These are phyloP conservation scores for Chascanopsetta lugubris DNA, from an alignment of 2,113 vertebrate species.

Conservation along the genomic window DNA sequence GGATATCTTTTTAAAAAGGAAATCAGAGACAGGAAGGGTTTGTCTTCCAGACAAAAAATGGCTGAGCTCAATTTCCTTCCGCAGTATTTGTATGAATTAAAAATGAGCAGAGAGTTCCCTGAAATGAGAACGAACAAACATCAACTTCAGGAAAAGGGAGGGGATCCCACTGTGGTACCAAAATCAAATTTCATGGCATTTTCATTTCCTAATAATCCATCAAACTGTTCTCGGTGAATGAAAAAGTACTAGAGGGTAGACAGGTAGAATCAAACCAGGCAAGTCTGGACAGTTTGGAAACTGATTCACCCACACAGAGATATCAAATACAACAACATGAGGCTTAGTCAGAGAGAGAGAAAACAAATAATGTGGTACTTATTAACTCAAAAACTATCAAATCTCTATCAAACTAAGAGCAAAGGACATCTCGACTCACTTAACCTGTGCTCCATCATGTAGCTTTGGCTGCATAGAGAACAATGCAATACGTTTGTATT, in stretches of 20 bases:
- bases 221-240: not conserved
- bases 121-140: slow-evolving; percentile 36
- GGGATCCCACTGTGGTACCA: slow-evolving; percentile 1
- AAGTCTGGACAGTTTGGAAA: not conserved
- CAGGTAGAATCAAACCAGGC: not conserved
- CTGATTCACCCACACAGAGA: not conserved
- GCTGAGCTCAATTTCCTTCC: slow-evolving; percentile 2
- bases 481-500: not conserved
- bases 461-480: not conserved
- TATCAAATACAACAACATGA: not conserved
- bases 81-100: slow-evolving; percentile 19
- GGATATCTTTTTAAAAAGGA: too few relatives aligned
- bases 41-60: not conserved
- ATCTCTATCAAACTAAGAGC: not conserved
- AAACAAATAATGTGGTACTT: not conserved
- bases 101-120: slow-evolving; percentile 10
- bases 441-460: not conserved
- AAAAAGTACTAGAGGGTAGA: too few relatives aligned
- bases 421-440: not conserved
- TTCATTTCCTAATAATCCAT: not conserved
- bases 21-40: not conserved
- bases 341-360: not conserved
- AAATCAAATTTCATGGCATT: slow-evolving; percentile 24
- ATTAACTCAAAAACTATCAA: too few relatives aligned
- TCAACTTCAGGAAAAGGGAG: not conserved